Percentiles rank a stretch among this genome's conserved stretches.
Conservation (phyloP, 2,113 vertebrate species). For the Gnathonemus longibarbis region DNA sequence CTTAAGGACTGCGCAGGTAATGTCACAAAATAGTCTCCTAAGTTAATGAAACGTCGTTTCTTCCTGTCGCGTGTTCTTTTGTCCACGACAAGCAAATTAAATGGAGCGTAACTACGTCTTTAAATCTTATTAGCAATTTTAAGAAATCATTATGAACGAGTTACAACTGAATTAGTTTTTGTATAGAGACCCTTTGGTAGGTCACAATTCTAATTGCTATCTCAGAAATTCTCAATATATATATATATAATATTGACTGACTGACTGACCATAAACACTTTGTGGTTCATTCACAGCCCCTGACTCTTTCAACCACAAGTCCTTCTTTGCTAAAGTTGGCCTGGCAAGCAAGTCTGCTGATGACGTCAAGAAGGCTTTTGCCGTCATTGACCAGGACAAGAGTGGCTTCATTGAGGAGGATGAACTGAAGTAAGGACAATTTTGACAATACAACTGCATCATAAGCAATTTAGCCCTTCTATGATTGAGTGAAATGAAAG, state of each 20-base stretch:
- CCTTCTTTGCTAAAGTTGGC: slow-evolving; percentile 56
- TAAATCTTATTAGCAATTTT: neutral
- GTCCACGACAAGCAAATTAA: neutral
- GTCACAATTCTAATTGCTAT: neutral
- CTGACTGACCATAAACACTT: neutral
- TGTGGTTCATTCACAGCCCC: slow-evolving; percentile 43
- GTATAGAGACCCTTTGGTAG: neutral
- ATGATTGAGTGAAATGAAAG: neutral
- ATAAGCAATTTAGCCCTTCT: neutral
- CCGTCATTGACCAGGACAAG: slow-evolving; percentile 63
- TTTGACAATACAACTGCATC: neutral
- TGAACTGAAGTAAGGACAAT: slow-evolving; percentile 54
- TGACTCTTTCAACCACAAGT: slow-evolving; percentile 63
- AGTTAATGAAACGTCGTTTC: neutral
- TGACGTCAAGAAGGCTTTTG: slow-evolving; percentile 57
- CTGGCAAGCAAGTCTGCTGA: slow-evolving; percentile 52
- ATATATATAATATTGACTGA: neutral
- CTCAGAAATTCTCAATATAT: neutral
- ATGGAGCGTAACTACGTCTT: neutral
- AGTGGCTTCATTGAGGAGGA: slow-evolving; percentile 64
- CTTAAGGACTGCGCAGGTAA: slow-evolving; percentile 52
- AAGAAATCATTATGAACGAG: neutral
- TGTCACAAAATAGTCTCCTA: neutral
- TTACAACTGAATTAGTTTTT: neutral
- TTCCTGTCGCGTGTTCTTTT: neutral